Evolutionary conservation across 2,113 vertebrate genomes (phyloP).

Genomic region (Gadus chalcogrammus): DNA sequence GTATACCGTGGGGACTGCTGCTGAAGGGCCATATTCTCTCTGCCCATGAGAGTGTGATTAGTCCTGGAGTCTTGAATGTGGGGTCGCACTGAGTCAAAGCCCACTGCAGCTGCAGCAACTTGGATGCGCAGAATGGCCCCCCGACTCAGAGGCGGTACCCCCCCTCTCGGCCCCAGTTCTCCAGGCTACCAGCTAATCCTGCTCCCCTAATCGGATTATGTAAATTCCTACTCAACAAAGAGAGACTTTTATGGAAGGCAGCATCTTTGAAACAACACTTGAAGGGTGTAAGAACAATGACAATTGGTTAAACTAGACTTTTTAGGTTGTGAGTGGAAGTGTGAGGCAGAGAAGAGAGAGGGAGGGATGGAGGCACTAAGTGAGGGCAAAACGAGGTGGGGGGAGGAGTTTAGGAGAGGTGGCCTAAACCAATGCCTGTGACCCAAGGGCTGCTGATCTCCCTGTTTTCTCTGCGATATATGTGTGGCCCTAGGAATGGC

Average conservation of each 20-base stretch:
- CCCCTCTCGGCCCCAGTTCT: slow-evolving; percentile 74
- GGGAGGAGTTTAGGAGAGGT: slow-evolving; percentile 42
- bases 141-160: slow-evolving; percentile 82
- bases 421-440: slow-evolving; percentile 30
- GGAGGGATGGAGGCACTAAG: slow-evolving; percentile 15
- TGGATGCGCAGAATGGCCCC: slow-evolving; percentile 90
- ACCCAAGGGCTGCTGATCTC: slow-evolving; percentile 40
- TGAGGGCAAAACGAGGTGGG: slow-evolving; percentile 2
- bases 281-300: slow-evolving; percentile 73
- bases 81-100: slow-evolving; percentile 38
- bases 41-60: neutral
- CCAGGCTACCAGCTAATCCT: slow-evolving; percentile 85
- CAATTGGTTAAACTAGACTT: slow-evolving; percentile 75
- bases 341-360: slow-evolving; percentile 35
- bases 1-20: neutral
- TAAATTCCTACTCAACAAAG: slow-evolving; percentile 92
- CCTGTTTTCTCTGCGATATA: slow-evolving; percentile 66
- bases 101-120: slow-evolving; percentile 87
- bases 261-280: slow-evolving; percentile 80
- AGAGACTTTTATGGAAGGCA: slow-evolving; percentile 75
- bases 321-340: slow-evolving; percentile 51
- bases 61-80: slow-evolving; percentile 11
- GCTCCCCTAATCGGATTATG: slow-evolving; percentile 95
- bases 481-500: slow-evolving; percentile 67
- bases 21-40: neutral